Evolutionary conservation across 2,797 vertebrate species (phyloP), one percentile per base, ranked within the genome.

Genomic region (Tapirus indicus): DNA sequence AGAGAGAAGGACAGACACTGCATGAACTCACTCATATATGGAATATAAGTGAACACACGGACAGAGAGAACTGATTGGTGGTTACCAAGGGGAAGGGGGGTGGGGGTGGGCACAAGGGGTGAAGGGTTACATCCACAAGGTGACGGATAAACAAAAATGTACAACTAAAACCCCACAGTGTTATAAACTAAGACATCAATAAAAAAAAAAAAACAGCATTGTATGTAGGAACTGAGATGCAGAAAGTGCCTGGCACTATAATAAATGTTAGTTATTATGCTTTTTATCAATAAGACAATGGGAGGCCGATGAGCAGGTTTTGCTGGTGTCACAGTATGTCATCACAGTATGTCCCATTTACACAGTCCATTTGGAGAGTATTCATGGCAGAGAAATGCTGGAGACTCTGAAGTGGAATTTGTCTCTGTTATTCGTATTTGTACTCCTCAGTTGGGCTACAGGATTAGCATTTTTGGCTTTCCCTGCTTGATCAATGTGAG

Each of bases 391-490:
- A 32, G 44, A 88, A 95, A 91, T 44, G 47, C 0, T 60, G 18
- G 83, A 58, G 62, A 72, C 79, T 78, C 79, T 62, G 49, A 77
- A 77, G n/a, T 94, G 16, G 47, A 85, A 54, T 88, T 84, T 44
- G 69, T 62, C 49, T 87, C 27, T 77, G 0, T 83, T 44, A 49
- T 92, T 96, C 78, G 2, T 92, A 41, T 68, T 88, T 91, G 13
- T 23, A 14, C 29, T 41, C 60, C 47, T 93, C 62, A 72, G 29
- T 80, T 89, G 96, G 75, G 35, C 38, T 85, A 72, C 14, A 54
- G 23, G 47, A 69, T 95, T 68, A 92, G 49, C 60, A 52, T 94
- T 88, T 85, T 83, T 87, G 27, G 14, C 52, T 95, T 87, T 84
- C 52, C 4, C 64, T 62, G 16, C 78, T 83, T 95, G 32, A 79